Conservation (phyloP, 2,888 invertebrate genomes). For the Ectropis crepuscularia region DNA sequence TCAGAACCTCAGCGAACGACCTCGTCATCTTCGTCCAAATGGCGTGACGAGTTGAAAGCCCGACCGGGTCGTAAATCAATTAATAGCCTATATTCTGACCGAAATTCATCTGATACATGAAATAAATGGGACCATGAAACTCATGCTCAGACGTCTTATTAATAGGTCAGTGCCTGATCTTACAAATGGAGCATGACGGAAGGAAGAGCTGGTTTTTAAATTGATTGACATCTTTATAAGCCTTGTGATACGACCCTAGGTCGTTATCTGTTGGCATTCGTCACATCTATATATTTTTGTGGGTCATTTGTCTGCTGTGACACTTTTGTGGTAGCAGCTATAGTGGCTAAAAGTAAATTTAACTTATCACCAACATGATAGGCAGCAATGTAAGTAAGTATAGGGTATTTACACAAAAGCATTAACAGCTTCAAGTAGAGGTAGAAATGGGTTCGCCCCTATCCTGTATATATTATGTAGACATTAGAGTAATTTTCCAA, state of each 20-base stretch:
- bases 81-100: conserved; percentile 47
- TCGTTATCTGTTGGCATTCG: conserved; percentile 16
- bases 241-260: conserved; percentile 33
- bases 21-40: conserved; percentile 26
- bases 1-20: conserved; percentile 45
- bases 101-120: conserved; percentile 41
- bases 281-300: conserved; percentile 2
- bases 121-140: conserved; percentile 40
- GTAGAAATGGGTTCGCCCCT: too few relatives aligned
- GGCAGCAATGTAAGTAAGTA: too few relatives aligned
- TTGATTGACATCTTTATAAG: conserved; percentile 55
- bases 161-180: conserved; percentile 59
- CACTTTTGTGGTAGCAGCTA: neutral
- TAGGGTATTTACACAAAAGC: too few relatives aligned
- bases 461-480: too few relatives aligned
- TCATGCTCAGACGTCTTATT: conserved; percentile 43
- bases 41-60: conserved; percentile 41
- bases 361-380: too few relatives aligned
- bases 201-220: conserved; percentile 52
- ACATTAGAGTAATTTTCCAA: too few relatives aligned
- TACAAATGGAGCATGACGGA: conserved; percentile 61
- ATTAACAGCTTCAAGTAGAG: too few relatives aligned
- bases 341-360: too few relatives aligned
- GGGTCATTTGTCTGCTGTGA: neutral
- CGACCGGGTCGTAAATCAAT: conserved; percentile 54